Evolutionary conservation across 2,113 vertebrate species (phyloP).

Genomic region (Melozone crissalis): DNA sequence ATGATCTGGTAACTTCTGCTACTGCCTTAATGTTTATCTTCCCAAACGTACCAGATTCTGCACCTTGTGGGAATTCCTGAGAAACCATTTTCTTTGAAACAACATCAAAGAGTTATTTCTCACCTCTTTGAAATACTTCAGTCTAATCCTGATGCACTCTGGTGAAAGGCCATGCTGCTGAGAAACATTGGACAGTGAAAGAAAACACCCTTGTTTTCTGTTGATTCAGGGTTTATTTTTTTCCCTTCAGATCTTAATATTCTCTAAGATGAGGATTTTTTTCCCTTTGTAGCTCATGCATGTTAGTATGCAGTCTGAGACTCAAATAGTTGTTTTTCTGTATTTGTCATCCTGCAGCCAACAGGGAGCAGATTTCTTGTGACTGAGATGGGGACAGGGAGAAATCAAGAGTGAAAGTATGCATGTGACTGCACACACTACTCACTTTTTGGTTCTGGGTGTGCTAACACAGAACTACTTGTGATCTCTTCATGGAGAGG

Average conservation of each 20-base stretch:
- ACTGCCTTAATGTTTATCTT: not conserved
- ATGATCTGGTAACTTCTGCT: not conserved
- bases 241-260: not conserved
- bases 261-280: not conserved
- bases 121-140: not conserved
- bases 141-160: not conserved
- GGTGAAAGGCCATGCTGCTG: not conserved
- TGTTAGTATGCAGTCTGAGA: not conserved
- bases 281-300: not conserved
- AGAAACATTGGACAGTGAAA: not conserved
- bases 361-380: not conserved
- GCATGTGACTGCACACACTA: fast-evolving
- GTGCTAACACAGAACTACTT: not conserved
- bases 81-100: not conserved
- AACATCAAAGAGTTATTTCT: not conserved
- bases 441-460: not conserved
- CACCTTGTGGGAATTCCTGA: not conserved
- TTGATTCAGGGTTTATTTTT: not conserved
- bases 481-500: not conserved
- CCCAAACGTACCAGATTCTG: not conserved
- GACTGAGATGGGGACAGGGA: not conserved
- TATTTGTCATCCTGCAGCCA: not conserved
- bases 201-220: not conserved
- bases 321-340: not conserved
- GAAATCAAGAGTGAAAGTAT: not conserved